Conservation (phyloP, 2,888 invertebrate genomes). For the Philereme vetulata region DNA sequence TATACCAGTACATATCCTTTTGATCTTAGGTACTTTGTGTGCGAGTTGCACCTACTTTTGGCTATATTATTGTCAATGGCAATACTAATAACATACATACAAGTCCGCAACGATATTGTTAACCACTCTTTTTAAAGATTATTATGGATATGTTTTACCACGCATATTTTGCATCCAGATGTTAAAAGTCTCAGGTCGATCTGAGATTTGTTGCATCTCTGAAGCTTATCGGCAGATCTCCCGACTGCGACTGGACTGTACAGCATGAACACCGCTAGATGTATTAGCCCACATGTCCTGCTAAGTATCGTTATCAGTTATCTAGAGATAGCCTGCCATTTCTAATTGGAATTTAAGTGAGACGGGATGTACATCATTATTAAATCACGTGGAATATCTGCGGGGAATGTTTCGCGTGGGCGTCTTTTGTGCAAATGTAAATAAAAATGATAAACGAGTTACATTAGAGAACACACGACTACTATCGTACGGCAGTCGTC, state of each 20-base stretch:
- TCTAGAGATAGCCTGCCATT: conserved; percentile 64
- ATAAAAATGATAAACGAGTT: conserved; percentile 36
- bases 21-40: too few relatives aligned
- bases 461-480: conserved; percentile 33
- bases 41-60: too few relatives aligned
- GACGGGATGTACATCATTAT: conserved; percentile 50
- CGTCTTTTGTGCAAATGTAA: conserved; percentile 33
- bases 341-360: conserved; percentile 70
- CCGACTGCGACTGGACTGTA: conserved; percentile 51
- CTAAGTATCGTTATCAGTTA: conserved; percentile 64
- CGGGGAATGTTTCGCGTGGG: conserved; percentile 32
- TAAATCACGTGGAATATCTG: conserved; percentile 38
- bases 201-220: conserved; percentile 52
- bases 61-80: too few relatives aligned
- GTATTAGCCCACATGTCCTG: conserved; percentile 64
- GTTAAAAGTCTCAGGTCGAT: conserved; percentile 3
- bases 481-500: conserved; percentile 28
- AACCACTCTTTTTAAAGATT: too few relatives aligned
- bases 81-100: too few relatives aligned
- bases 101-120: too few relatives aligned
- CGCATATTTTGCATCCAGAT: conserved; percentile 4
- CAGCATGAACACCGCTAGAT: conserved; percentile 56
- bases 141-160: too few relatives aligned
- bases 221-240: conserved; percentile 61
- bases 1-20: too few relatives aligned